Base-by-base conservation (phyloP, 2,113 vertebrate genomes). In the Acanthisitta chloris region DNA sequence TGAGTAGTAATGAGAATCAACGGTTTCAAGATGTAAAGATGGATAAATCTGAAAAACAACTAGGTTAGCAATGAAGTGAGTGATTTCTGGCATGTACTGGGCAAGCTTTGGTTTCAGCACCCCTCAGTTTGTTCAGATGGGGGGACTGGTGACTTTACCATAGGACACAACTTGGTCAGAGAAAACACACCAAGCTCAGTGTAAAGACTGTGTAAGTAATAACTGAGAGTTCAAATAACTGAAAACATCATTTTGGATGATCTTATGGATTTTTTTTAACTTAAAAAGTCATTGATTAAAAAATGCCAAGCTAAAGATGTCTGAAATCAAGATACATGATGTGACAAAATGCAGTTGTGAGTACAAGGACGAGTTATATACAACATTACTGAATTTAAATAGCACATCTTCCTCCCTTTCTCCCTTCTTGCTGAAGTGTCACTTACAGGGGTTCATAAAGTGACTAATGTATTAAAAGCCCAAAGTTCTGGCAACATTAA, bases 121-220 rank as follows among this genome's bases (percentile, higher is more conserved):
- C 36, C 31, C 12, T 49, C 36, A 28, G 9, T 33, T 29, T 52
- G 45, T 15, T 69, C 66, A 69, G 25, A 52, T 9, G 5, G 23
- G 12, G 12, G 19, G 42, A 64, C 54, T 1, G 1, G 4, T 67
- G 34, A 48, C 26, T 77, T 65, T n/a, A 86, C 19, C 0, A 2
- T 1, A 69, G 49, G 14, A 73, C 17, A 18, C 0, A 0, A 65
- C 45, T 55, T 72, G 28, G 31, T 90, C 70, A 85, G 48, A 81
- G 43, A 69, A 31, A 79, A 21, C 40, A 38, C 1, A 21, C 2
- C 2, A 7, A 10, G 3, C 17, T 65, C 2, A 0, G 6, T n/a
- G 17, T 45, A 57, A 91, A 88, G 17, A 61, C 25, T 34, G 49
- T n/a, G 8, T 40, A 64, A 49, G 11, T 43, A 91, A 79, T 87